Evolutionary conservation across 2,113 vertebrate species (phyloP).

Genomic region (Phalacrocorax aristotelis): DNA sequence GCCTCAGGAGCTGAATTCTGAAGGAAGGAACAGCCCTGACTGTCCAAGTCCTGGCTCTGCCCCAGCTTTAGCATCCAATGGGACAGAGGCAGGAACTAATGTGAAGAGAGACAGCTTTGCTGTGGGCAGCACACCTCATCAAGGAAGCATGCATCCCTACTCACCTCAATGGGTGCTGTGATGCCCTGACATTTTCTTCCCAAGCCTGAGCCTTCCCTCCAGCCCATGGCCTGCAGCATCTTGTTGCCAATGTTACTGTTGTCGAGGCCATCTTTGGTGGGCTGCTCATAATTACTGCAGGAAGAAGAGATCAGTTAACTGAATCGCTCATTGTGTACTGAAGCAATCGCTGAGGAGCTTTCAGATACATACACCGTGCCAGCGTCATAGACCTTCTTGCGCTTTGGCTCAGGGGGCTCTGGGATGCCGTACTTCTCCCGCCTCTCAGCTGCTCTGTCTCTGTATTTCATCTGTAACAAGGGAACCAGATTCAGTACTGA

Average conservation of each 20-base stretch:
- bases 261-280: constrained; percentile 96
- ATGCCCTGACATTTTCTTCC: constrained; percentile 98
- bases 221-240: constrained; percentile 99
- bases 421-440: constrained; percentile 98
- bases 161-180: constrained; percentile 94
- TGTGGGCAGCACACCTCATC: background rate
- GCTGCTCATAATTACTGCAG: constrained; percentile 94
- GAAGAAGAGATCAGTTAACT: background rate
- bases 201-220: constrained; percentile 96
- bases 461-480: constrained; percentile 88
- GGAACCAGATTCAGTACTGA: background rate
- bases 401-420: constrained; percentile 93
- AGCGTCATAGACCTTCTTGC: constrained; percentile 92
- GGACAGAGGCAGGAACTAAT: accelerated
- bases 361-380: constrained; percentile 83
- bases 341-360: background rate
- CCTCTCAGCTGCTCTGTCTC: constrained; percentile 94
- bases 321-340: accelerated
- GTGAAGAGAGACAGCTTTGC: background rate
- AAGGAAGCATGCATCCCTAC: background rate
- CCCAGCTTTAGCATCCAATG: accelerated
- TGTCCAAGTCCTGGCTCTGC: background rate
- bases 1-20: background rate
- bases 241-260: constrained; percentile 99
- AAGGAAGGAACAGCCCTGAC: background rate